Base-by-base conservation (phyloP, 2,797 vertebrate species). In the Bradypodion pumilum region DNA sequence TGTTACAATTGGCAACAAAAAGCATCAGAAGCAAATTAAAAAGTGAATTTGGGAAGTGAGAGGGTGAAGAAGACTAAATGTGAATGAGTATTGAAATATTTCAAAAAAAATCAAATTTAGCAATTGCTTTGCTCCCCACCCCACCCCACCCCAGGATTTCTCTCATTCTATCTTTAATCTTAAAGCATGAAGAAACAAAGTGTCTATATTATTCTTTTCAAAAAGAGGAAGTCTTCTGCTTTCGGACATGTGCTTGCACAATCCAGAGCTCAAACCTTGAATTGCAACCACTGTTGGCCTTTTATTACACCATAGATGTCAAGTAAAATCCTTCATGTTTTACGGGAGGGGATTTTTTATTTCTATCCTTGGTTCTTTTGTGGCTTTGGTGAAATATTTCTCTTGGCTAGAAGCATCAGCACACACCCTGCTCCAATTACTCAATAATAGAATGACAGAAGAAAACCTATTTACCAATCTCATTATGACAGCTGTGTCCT, bases 391-490 rank as follows among this genome's bases (percentile, higher is more conserved):
- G 52, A 75, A 65, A 32, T 68, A 13, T 75, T n/a, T 76, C 9
- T 42, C n/a, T 75, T 49, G 72, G 5, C 59, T 69, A 88, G 86
- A 3, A 82, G 69, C 32, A 37, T 44, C 77, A 85, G 79, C 35
- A 86, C 25, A 27, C 80, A 1, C 72, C 42, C 70, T 85, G 1
- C 10, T 91, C 0, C 0, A 63, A 87, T 87, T 86, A 81, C 49
- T 89, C 4, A 68, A 82, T 88, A 78, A 16, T 23, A 90, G 5
- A 29, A 59, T 63, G 69, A 89, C 37, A 85, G 63, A 35, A 89
- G 65, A 85, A 83, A 87, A 68, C 42, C 65, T 84, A 46, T 16
- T 81, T 89, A 40, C 1, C 0, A 44, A 35, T 56, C 37, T 77
- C 74, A 8, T 85, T 65, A 75, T 66, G 16, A 32, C 66, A 80